Evolutionary conservation across 2,113 vertebrate genomes (phyloP).

Genomic region (Noturus placidus): DNA sequence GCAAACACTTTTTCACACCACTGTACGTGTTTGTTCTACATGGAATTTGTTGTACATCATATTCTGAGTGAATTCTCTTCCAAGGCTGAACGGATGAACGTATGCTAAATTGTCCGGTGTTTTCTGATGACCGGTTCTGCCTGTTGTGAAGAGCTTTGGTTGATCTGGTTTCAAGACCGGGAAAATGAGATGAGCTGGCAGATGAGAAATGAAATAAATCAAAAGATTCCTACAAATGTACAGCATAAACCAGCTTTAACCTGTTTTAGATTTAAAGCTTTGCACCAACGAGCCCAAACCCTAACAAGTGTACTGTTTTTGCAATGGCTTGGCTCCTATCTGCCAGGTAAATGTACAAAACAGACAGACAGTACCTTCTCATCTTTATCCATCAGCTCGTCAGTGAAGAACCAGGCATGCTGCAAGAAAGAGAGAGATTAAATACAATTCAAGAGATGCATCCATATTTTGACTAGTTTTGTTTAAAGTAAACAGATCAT

Average conservation of each 20-base stretch:
- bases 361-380: conserved; percentile 75
- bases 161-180: background rate
- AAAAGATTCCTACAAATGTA: background rate
- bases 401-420: conserved; percentile 89
- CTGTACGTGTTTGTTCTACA: background rate
- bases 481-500: background rate
- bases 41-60: background rate
- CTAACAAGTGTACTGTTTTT: background rate
- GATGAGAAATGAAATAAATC: background rate
- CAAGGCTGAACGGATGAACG: background rate
- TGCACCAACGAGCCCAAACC: background rate
- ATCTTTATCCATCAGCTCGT: conserved; percentile 78
- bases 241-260: conserved; percentile 3
- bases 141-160: background rate
- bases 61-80: background rate
- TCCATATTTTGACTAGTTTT: background rate
- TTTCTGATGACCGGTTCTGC: background rate
- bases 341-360: conserved; percentile 5
- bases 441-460: background rate
- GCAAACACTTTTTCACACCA: too few relatives aligned
- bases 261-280: conserved; percentile 1
- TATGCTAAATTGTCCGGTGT: background rate
- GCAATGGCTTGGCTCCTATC: background rate
- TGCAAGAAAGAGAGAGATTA: conserved; percentile 54
- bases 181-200: background rate